Conservation (phyloP, 2,113 vertebrate genomes). For the Nibea albiflora region DNA sequence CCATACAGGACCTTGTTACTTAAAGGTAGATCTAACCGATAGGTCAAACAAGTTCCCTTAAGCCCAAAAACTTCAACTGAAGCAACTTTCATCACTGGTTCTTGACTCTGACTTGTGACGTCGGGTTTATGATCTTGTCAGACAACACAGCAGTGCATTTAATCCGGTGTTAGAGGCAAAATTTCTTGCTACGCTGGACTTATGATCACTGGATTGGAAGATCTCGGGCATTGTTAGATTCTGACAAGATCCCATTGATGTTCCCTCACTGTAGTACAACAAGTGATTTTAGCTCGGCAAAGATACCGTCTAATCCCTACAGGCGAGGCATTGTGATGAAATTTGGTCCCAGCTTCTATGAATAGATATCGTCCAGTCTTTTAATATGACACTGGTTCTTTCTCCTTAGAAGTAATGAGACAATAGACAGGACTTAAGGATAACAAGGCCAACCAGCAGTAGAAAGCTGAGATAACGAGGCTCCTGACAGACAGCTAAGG, state of each 20-base stretch:
- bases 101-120: not conserved
- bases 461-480: conserved; percentile 74
- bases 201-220: conserved; percentile 39
- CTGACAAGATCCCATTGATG: conserved; percentile 39
- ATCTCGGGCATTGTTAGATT: conserved; percentile 21
- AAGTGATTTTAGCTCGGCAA: conserved; percentile 4
- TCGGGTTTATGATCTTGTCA: conserved; percentile 10
- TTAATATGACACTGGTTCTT: conserved; percentile 61
- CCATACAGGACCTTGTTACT: not conserved
- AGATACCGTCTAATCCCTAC: conserved; percentile 49
- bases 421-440: conserved; percentile 68
- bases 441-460: conserved; percentile 70
- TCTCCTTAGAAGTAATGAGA: conserved; percentile 67
- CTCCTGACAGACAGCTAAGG: conserved; percentile 71
- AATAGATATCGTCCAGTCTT: conserved; percentile 61
- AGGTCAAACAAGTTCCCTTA: conserved; percentile 2
- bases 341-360: conserved; percentile 37
- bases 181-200: not conserved
- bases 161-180: conserved; percentile 38
- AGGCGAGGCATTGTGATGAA: conserved; percentile 8
- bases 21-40: not conserved
- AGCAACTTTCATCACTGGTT: not conserved
- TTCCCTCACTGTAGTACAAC: conserved; percentile 34
- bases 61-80: not conserved
- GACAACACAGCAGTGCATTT: conserved; percentile 7